phyloP scores from a whole-genome alignment of 2,797 vertebrate genomes.

The Arnoldichthys spilopterus region DNA sequence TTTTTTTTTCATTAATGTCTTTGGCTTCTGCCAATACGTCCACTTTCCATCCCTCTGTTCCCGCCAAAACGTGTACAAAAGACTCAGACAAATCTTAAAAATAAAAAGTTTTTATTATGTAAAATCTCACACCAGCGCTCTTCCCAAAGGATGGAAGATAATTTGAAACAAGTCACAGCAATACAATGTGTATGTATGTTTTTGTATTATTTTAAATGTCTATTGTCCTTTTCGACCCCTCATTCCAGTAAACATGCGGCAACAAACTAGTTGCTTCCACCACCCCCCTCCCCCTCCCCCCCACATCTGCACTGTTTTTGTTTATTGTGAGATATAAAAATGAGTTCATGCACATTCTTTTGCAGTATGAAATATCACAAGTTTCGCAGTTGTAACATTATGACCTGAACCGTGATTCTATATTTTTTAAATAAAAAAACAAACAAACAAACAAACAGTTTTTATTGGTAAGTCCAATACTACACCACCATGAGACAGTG shows the following conservation, averaged over 20 bases:
- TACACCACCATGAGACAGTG: constrained; percentile 38
- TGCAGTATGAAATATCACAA: constrained; percentile 47
- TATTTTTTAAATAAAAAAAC: not conserved
- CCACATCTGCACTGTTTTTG: not conserved
- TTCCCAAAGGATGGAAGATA: constrained; percentile 38
- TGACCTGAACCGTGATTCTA: constrained; percentile 31
- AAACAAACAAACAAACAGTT: not conserved
- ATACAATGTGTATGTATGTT: constrained; percentile 39
- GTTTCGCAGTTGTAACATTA: constrained; percentile 43
- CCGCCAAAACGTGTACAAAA: not conserved
- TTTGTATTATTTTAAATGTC: constrained; percentile 15
- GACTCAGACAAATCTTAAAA: constrained; percentile 46
- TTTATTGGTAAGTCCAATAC: constrained; percentile 61
- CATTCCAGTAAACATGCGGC: constrained; percentile 1
- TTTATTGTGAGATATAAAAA: constrained; percentile 32
- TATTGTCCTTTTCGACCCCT: not conserved
- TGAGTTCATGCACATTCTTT: constrained; percentile 67
- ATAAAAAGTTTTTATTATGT: constrained; percentile 63
- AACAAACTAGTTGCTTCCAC: not conserved
- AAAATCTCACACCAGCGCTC: constrained; percentile 59
- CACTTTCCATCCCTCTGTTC: too few species aligned
- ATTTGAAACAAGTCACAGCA: constrained; percentile 48
- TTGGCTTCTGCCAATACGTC: too few species aligned
- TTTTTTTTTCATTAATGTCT: too few species aligned
- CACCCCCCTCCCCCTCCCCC: not conserved